Base-by-base conservation (phyloP, 2,888 invertebrate species). In the Sceliomorpha sp. region DNA sequence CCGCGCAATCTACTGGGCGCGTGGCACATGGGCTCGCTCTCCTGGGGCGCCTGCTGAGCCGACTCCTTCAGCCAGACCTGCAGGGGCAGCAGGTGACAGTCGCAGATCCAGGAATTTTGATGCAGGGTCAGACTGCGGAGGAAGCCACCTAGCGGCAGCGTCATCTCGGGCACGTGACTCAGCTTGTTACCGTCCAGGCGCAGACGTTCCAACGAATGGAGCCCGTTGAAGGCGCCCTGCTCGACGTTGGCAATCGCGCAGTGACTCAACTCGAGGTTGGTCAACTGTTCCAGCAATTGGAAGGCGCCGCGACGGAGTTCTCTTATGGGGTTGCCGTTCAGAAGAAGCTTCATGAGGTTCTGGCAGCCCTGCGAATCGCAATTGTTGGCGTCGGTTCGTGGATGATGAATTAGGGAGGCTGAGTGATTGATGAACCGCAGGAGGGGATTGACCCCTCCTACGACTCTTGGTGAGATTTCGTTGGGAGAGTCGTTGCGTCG, bases 61-160 rank as follows among this genome's bases (percentile, higher is more conserved):
- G 86, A 83, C 83, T 92, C 92, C 74, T 91, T 90, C 78, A 97
- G 90, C 96, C 96, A 96, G 71, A 91, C 89, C 82, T 95, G 93
- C 81, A 96, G 89, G 79, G 94, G 93, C 75, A 93, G 89, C 81
- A 96, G 90, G 76, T 93, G 92, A 88, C 97, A 97, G 88, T 96
- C 95, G 88, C 97, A 97, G 76, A 92, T 91, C 97, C 96, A 97
- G 73, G 94, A 94, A 90, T 97, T 97, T 85, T 93, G 94, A 86
- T 96, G 94, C 75, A 97, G 89, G 80, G 94, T 93, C 60, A 96
- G 91, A 59, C 95, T 95, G 78, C 94, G 93, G 75, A 96, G 89
- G 42, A 92, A 92, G 68, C 92, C 92, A n/a, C 95, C 95, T 48
- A 95, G 90, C 0, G 87, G 87, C 5, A 87, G 55, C 2, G 85